A percentile compares a stretch with the other conserved stretches of the same genome.
Conservation (phyloP, 2,113 vertebrate genomes). For the Rhadina sibilatrix region DNA sequence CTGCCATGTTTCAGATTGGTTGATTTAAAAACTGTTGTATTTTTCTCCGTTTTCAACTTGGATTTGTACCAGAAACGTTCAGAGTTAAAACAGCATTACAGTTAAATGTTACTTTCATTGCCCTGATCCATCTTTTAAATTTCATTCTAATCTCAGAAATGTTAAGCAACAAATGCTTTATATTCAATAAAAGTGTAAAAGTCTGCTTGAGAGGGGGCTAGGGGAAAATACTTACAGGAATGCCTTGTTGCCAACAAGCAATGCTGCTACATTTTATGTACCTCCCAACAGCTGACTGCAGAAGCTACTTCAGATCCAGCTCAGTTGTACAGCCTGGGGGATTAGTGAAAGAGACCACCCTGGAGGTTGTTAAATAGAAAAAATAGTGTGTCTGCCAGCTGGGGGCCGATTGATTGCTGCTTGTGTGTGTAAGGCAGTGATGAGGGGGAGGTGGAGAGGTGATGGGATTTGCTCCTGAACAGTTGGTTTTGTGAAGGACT, state of each 20-base stretch:
- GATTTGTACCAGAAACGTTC: neutral
- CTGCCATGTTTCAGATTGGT: neutral
- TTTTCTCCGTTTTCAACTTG: neutral
- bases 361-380: constrained; percentile 60
- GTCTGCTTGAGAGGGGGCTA: neutral
- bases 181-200: neutral
- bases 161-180: neutral
- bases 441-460: constrained; percentile 53
- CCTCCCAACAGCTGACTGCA: constrained; percentile 41
- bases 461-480: constrained; percentile 49
- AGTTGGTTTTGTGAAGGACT: constrained; percentile 56
- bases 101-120: neutral
- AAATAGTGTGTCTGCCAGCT: constrained; percentile 53
- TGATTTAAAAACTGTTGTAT: neutral
- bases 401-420: constrained; percentile 51
- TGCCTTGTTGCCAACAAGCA: neutral
- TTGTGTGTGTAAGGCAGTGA: constrained; percentile 34
- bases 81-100: neutral
- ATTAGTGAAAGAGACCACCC: constrained; percentile 64
- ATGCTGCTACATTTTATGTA: neutral
- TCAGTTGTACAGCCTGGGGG: constrained; percentile 41
- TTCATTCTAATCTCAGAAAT: neutral
- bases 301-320: constrained; percentile 36
- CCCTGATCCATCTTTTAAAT: neutral
- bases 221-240: neutral